Conservation (phyloP, 2,888 invertebrate species). For the Poecilus cupreus region DNA sequence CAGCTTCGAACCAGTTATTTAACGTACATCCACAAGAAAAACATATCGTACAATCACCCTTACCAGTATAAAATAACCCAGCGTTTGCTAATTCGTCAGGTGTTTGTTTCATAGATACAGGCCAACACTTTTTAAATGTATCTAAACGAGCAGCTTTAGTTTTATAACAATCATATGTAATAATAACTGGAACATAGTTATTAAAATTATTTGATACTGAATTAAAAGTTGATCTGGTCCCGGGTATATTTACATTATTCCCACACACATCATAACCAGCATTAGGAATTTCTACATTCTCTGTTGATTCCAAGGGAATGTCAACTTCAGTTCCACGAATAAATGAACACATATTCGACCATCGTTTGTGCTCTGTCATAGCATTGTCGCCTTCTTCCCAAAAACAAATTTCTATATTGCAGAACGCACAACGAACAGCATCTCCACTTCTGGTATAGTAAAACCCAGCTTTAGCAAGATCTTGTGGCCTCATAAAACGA, state of each 20-base stretch:
- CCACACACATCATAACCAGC: slow-evolving; percentile 69
- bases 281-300: slow-evolving; percentile 66
- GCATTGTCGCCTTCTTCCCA: slow-evolving; percentile 91
- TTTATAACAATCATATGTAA: neutral
- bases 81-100: slow-evolving; percentile 89
- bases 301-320: neutral
- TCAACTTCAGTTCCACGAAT: slow-evolving; percentile 72
- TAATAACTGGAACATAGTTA: neutral
- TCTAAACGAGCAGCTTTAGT: slow-evolving; percentile 71
- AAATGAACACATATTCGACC: slow-evolving; percentile 88
- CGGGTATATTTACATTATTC: slow-evolving; percentile 69
- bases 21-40: slow-evolving; percentile 96
- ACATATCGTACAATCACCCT: slow-evolving; percentile 92
- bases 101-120: slow-evolving; percentile 85
- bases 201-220: neutral
- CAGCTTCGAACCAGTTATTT: slow-evolving; percentile 93
- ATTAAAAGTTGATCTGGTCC: slow-evolving; percentile 60
- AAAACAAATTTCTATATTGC: slow-evolving; percentile 84
- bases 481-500: slow-evolving; percentile 76
- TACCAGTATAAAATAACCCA: slow-evolving; percentile 93
- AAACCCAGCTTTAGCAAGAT: slow-evolving; percentile 87
- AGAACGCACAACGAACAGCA: too few species aligned
- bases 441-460: slow-evolving; percentile 85
- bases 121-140: slow-evolving; percentile 88
- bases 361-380: slow-evolving; percentile 85